Base-by-base conservation (phyloP, 2,888 invertebrate species). In the Rhagonycha lutea region DNA sequence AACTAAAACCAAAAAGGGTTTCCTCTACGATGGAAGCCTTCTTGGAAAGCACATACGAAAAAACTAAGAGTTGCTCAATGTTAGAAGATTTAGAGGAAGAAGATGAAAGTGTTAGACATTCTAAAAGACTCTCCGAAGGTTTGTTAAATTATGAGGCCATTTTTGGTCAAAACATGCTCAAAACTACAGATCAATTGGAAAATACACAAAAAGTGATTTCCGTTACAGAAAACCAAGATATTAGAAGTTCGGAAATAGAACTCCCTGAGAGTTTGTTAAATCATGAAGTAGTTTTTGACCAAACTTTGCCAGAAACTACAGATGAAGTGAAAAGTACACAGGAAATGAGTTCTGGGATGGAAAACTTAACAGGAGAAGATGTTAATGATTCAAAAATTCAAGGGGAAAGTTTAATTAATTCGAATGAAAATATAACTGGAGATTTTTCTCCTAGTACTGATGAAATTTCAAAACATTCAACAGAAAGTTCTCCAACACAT, bases 1-100 rank as follows among this genome's bases (percentile, higher is more conserved):
- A 76, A 29, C 69, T 70, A 7, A 14, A 23, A 8, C 23, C 18
- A 12, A 76, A 74, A 47, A 29, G 76, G 4, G 14, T 11, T 18
- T 76, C 76, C 1, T 76, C 76, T 0, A 76, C 76, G 3, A 69
- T 71, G 12, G 76, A 74, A 62, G 62, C 68, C 1, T 76, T 76
- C 61, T 26, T 76, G 63, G 76, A 76, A 29, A 18, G 11, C 2
- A 10, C 23, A 2, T 24, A 12, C n/a, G 23, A 23, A n/a, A 14
- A 65, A 65, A 65, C 23, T 12, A 26, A 12, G 5, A 18, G n/a
- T 7, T n/a, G 2, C n/a, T 47, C 63, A 8, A 62, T 62, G 2
- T 23, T 65, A 24, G 63, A 65, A 9, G n/a, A n/a, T 4, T n/a
- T 24, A 7, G 8, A 65, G 4, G 24, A 65, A 65, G 63, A 65